These are phyloP conservation scores for Cacatua alba DNA, from an alignment of 2,113 vertebrate genomes.

Conservation along the genomic window DNA sequence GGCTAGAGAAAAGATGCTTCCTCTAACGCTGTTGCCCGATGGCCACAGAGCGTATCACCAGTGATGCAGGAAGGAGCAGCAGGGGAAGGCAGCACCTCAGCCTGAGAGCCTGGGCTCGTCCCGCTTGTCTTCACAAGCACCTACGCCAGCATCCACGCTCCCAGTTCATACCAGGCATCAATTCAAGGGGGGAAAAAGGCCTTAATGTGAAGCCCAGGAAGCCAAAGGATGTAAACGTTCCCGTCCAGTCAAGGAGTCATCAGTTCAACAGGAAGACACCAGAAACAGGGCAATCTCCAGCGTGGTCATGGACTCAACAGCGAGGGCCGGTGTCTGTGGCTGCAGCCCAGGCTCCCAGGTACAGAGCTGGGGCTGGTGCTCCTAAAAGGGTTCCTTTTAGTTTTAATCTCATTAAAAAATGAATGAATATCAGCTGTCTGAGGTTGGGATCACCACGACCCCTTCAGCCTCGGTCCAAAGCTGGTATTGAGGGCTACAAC, in stretches of 20 bases:
- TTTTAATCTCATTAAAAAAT: not conserved
- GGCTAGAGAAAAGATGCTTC: not conserved
- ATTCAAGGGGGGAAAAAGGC: not conserved
- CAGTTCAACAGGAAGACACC: not conserved
- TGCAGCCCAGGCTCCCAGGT: fast-evolving
- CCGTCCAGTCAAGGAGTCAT: not conserved
- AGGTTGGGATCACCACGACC: not conserved
- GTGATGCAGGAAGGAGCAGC: fast-evolving
- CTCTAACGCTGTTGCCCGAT: not conserved
- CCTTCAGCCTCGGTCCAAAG: not conserved
- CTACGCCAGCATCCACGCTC: not conserved
- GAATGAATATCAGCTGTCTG: not conserved
- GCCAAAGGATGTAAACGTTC: not conserved
- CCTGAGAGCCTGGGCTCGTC: fast-evolving
- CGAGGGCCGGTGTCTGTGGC: fast-evolving
- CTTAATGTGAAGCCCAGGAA: not conserved
- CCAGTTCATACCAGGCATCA: fast-evolving
- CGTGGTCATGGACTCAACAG: fast-evolving
- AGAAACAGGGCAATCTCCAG: not conserved
- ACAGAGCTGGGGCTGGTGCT: not conserved
- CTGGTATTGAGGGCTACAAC: not conserved
- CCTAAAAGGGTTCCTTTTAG: not conserved
- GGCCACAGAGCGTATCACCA: not conserved
- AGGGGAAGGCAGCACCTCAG: not conserved
- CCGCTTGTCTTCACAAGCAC: not conserved